Conservation (phyloP, 2,797 vertebrate species). For the Lepus oiostolus region DNA sequence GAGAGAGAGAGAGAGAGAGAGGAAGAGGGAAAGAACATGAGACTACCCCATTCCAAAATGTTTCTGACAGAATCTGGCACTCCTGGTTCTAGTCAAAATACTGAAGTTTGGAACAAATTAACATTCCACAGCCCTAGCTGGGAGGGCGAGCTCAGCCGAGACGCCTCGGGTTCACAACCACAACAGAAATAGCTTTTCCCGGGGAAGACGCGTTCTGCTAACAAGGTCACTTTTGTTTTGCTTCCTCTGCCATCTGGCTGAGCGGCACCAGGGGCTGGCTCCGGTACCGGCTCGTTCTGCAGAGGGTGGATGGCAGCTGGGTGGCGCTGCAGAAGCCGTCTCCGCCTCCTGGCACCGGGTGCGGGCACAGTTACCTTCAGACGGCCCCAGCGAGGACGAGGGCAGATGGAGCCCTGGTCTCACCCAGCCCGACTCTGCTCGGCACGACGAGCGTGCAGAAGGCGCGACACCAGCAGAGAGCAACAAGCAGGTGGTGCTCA, state of each 20-base stretch:
- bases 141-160: slow-evolving; percentile 65
- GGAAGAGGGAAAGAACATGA: background rate
- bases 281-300: slow-evolving; percentile 40
- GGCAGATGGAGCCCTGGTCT: slow-evolving; percentile 73
- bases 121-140: slow-evolving; percentile 65
- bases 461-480: slow-evolving; percentile 58
- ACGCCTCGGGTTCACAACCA: slow-evolving; percentile 54
- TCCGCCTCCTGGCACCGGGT: slow-evolving; percentile 66
- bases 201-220: slow-evolving; percentile 69
- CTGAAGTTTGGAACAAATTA: slow-evolving; percentile 78
- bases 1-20: background rate
- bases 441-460: background rate
- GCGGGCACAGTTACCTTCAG: slow-evolving; percentile 62
- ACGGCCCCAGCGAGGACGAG: slow-evolving; percentile 28
- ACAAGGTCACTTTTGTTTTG: slow-evolving; percentile 82
- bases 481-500: slow-evolving; percentile 72
- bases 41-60: slow-evolving; percentile 61
- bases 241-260: slow-evolving; percentile 78
- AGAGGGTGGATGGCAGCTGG: slow-evolving; percentile 55
- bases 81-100: slow-evolving; percentile 80
- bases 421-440: background rate
- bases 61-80: slow-evolving; percentile 79
- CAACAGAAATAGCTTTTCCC: slow-evolving; percentile 68
- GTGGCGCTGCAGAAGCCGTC: slow-evolving; percentile 70
- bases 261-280: slow-evolving; percentile 70